These are phyloP conservation scores for Stegophylla sp. DNA, from an alignment of 2,888 invertebrate species.

Conservation along the genomic window DNA sequence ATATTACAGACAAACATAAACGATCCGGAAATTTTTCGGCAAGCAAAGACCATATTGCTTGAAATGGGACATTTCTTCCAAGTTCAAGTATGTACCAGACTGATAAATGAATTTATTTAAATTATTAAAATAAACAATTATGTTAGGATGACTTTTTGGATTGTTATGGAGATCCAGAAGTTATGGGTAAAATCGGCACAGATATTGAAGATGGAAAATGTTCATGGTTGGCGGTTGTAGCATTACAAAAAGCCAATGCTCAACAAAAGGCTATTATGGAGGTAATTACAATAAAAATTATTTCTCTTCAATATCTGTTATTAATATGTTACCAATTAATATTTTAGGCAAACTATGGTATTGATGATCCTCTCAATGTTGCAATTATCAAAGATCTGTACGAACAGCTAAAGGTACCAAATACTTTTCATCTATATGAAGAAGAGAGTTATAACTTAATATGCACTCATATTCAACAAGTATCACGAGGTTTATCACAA, in stretches of 20 bases:
- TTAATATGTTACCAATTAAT: background rate
- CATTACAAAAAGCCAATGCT: constrained; percentile 79
- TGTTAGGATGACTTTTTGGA: constrained; percentile 85
- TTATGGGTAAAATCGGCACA: constrained; percentile 85
- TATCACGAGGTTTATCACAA: constrained; percentile 81
- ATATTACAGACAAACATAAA: constrained; percentile 68
- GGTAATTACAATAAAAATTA: constrained; percentile 63
- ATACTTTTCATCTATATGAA: constrained; percentile 81
- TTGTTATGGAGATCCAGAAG: constrained; percentile 79
- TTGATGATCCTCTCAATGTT: constrained; percentile 72
- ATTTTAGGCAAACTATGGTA: constrained; percentile 76
- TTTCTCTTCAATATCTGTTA: background rate
- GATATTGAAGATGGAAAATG: constrained; percentile 97
- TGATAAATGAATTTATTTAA: constrained; percentile 62
- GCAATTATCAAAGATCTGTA: constrained; percentile 78
- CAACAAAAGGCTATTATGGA: constrained; percentile 76
- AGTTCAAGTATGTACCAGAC: constrained; percentile 73
- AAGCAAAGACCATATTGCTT: constrained; percentile 83
- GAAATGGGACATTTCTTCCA: constrained; percentile 96
- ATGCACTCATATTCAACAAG: constrained; percentile 82
- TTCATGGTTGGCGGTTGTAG: constrained; percentile 91
- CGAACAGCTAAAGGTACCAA: constrained; percentile 77
- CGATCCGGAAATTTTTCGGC: constrained; percentile 81
- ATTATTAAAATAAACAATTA: constrained; percentile 62
- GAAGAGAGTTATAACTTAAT: constrained; percentile 84